phyloP scores from a whole-genome alignment of 2,888 invertebrate species.

The Caenorhabditis sulstoni region DNA sequence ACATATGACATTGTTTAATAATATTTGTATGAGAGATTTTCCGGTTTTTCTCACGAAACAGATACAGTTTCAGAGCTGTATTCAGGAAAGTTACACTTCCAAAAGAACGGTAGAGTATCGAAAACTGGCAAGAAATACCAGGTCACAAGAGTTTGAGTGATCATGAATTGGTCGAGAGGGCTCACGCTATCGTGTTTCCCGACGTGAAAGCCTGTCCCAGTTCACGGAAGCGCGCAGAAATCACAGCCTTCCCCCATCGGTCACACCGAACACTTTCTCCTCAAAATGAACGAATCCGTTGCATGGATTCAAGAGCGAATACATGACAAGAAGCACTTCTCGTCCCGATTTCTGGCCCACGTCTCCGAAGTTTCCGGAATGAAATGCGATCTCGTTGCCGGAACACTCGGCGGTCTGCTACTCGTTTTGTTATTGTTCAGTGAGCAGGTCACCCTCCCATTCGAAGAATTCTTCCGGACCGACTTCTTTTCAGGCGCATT shows the following conservation, averaged over 20 bases:
- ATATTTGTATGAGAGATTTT: conserved; percentile 52
- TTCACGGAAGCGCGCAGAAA: no score
- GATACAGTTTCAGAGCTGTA: no score
- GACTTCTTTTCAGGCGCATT: conserved; percentile 23
- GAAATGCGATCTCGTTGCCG: conserved; percentile 2
- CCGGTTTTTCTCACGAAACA: no score
- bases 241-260: no score
- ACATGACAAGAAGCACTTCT: conserved; percentile 49
- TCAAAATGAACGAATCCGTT: neutral
- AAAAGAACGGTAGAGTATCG: neutral
- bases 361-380: conserved; percentile 28
- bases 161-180: no score
- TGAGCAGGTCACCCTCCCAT: conserved; percentile 15
- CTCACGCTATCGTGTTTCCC: no score
- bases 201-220: no score
- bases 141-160: no score
- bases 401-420: conserved; percentile 1
- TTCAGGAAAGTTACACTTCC: no score
- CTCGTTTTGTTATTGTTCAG: conserved; percentile 19
- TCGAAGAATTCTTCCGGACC: no score
- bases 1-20: conserved; percentile 58
- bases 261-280: neutral
- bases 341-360: conserved; percentile 39
- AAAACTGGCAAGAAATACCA: no score
- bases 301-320: conserved; percentile 29